phyloP scores from a whole-genome alignment of 1,140 invertebrate genomes.

The Lamellibrachia luymesi region DNA sequence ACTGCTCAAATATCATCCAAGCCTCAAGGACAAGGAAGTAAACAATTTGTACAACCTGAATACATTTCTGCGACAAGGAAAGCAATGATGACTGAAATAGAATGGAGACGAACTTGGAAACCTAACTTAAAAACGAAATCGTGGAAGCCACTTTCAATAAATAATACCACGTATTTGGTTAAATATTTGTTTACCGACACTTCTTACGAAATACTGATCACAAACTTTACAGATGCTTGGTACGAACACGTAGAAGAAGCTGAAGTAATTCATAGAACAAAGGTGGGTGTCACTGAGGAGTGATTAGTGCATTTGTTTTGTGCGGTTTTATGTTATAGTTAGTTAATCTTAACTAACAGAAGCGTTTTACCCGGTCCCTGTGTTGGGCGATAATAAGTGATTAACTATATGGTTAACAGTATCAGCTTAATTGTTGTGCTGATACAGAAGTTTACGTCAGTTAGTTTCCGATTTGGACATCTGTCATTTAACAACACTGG shows the following conservation, averaged over 20 bases:
- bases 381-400: not conserved
- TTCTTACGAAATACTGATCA: slow-evolving; percentile 45
- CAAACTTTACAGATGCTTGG: slow-evolving; percentile 45
- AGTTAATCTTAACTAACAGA: not conserved
- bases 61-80: not conserved
- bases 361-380: not conserved
- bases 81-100: slow-evolving; percentile 33
- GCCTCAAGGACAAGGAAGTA: not conserved
- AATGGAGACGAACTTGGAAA: slow-evolving; percentile 50
- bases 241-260: slow-evolving; percentile 39
- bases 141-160: slow-evolving; percentile 41
- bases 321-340: not conserved
- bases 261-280: slow-evolving; percentile 37
- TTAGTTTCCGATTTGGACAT: not conserved
- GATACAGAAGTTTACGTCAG: not conserved
- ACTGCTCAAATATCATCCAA: not conserved
- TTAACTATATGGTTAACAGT: not conserved
- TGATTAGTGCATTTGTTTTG: not conserved
- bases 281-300: slow-evolving; percentile 32
- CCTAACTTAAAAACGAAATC: slow-evolving; percentile 43
- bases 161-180: slow-evolving; percentile 39
- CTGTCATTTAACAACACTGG: not conserved
- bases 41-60: not conserved
- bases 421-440: not conserved
- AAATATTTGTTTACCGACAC: slow-evolving; percentile 42